phyloP scores from a whole-genome alignment of 2,888 invertebrate species.

The Cryptosula pallasiana region DNA sequence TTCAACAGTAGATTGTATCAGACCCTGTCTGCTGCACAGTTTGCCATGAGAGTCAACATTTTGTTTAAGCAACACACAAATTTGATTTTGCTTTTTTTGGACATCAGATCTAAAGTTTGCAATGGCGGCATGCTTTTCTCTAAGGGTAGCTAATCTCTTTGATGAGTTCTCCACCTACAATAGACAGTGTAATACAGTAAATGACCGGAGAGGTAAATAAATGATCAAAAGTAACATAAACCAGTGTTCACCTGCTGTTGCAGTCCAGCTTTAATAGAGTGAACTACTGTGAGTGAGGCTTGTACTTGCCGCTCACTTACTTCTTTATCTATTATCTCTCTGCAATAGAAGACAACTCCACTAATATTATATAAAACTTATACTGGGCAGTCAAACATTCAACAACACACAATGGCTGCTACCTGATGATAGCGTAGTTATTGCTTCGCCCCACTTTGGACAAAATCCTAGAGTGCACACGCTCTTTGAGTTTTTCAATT shows the following conservation, averaged over 20 bases:
- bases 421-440: no score
- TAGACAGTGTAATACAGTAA: neutral
- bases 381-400: no score
- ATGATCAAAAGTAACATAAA: no score
- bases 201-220: no score
- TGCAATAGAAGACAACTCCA: neutral
- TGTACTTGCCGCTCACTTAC: neutral
- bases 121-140: neutral
- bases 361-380: no score
- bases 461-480: neutral
- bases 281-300: neutral
- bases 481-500: neutral
- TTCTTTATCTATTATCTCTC: constrained; percentile 1
- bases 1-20: no score
- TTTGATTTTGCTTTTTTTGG: neutral
- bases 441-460: no score
- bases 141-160: neutral
- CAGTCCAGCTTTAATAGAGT: neutral
- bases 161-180: neutral
- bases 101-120: neutral
- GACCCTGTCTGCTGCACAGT: neutral
- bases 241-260: neutral
- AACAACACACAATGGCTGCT: no score
- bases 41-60: neutral
- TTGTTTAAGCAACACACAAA: constrained; percentile 15